Percentiles rank a stretch among this genome's conserved stretches.
These are phyloP conservation scores for Phyllotreta striolata DNA, from an alignment of 2,888 invertebrate genomes.

Conservation along the genomic window DNA sequence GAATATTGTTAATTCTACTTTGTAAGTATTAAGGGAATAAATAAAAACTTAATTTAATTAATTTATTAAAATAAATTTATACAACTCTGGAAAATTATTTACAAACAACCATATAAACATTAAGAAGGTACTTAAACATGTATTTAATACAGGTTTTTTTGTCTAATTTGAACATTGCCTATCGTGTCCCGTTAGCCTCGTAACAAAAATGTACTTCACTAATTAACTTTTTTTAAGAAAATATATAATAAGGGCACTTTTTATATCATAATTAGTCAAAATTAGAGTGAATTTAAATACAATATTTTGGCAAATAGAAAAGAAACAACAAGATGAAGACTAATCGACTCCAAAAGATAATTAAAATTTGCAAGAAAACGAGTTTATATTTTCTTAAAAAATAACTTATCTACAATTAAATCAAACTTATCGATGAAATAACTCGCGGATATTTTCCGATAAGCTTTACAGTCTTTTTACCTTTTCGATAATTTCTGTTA, in stretches of 20 bases:
- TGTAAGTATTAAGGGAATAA: no score
- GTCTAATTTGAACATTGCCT: conserved; percentile 51
- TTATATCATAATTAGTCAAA: conserved; percentile 2
- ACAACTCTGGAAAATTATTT: conserved; percentile 58
- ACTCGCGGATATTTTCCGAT: conserved; percentile 43
- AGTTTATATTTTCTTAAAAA: conserved; percentile 12
- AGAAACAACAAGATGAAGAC: no score
- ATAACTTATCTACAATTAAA: conserved; percentile 42
- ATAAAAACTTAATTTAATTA: conserved; percentile 16
- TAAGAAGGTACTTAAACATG: conserved; percentile 34
- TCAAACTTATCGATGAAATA: conserved; percentile 47
- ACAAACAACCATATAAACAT: conserved; percentile 52
- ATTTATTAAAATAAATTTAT: conserved; percentile 56
- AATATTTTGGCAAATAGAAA: neutral
- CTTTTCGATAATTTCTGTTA: conserved; percentile 42
- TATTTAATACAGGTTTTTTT: conserved; percentile 37
- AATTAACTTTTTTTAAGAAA: conserved; percentile 31
- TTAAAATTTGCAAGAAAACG: neutral
- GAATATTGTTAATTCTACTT: no score
- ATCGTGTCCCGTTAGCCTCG: conserved; percentile 57
- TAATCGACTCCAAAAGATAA: neutral
- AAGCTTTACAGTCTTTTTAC: conserved; percentile 53
- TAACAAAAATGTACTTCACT: conserved; percentile 31
- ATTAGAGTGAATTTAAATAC: neutral
- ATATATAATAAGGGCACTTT: conserved; percentile 24